Conservation (phyloP, 2,113 vertebrate species). For the Corynorhinus townsendii region DNA sequence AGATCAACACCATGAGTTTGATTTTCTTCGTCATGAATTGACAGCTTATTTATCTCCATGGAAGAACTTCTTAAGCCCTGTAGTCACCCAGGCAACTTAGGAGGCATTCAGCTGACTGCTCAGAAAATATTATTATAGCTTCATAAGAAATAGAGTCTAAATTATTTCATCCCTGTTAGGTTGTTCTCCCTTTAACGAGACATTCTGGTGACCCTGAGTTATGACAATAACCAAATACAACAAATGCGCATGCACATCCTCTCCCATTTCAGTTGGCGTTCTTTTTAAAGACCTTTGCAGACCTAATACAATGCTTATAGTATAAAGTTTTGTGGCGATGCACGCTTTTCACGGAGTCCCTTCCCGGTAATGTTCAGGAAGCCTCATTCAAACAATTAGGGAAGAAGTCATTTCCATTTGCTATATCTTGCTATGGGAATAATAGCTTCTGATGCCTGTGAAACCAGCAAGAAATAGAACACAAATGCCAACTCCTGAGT, state of each 20-base stretch:
- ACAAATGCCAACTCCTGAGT: constrained; percentile 21
- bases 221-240: constrained; percentile 50
- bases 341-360: constrained; percentile 31
- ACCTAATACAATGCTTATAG: neutral
- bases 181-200: constrained; percentile 38
- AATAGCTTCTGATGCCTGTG: constrained; percentile 38
- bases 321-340: constrained; percentile 45
- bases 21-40: constrained; percentile 90
- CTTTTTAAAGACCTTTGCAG: neutral
- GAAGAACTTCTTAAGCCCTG: constrained; percentile 84
- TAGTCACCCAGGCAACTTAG: constrained; percentile 83
- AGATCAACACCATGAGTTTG: constrained; percentile 88
- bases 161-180: constrained; percentile 63
- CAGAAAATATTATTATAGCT: constrained; percentile 82
- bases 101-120: constrained; percentile 87
- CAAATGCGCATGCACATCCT: neutral
- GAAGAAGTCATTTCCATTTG: constrained; percentile 54
- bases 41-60: constrained; percentile 89
- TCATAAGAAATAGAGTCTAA: constrained; percentile 72
- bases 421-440: constrained; percentile 56
- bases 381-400: constrained; percentile 21
- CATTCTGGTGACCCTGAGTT: constrained; percentile 42
- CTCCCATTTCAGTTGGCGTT: neutral
- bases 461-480: constrained; percentile 26
- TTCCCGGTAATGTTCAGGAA: constrained; percentile 48